Percentiles rank a stretch among this genome's conserved stretches.
Evolutionary conservation across 2,797 vertebrate species (phyloP).

Genomic region (Varecia variegata): DNA sequence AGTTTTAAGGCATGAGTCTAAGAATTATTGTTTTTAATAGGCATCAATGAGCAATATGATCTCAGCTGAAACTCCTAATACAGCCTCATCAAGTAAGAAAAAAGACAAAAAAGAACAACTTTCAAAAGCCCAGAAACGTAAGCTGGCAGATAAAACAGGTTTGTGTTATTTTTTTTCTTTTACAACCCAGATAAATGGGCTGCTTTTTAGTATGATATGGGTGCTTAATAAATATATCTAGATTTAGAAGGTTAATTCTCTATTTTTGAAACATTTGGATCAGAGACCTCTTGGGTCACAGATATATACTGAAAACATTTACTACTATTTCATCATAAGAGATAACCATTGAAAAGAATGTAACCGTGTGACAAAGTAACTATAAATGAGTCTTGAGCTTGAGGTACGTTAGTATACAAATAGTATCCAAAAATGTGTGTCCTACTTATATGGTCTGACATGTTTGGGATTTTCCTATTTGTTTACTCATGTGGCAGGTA

Average conservation of each 20-base stretch:
- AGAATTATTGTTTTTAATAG: constrained; percentile 80
- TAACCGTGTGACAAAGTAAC: not conserved
- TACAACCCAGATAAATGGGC: not conserved
- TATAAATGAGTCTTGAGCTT: not conserved
- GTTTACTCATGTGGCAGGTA: not conserved
- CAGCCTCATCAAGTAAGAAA: constrained; percentile 88
- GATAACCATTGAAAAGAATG: not conserved
- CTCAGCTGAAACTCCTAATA: constrained; percentile 78
- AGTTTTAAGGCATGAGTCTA: not conserved
- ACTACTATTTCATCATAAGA: not conserved
- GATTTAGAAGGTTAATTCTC: not conserved
- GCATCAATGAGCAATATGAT: constrained; percentile 85
- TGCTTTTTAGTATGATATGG: not conserved
- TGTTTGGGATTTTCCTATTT: not conserved
- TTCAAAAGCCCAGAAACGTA: constrained; percentile 97
- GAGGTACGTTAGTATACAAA: not conserved
- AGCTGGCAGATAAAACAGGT: constrained; percentile 95
- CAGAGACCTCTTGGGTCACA: not conserved
- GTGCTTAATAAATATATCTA: not conserved
- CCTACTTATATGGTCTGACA: not conserved
- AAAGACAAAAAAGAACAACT: constrained; percentile 97
- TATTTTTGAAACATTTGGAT: not conserved
- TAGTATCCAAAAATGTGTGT: not conserved
- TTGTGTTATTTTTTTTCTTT: constrained; percentile 53
- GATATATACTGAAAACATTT: not conserved